Evolutionary conservation across 64 coral and sea anemone species (phyloP).

Genomic region (Acropora yongei): DNA sequence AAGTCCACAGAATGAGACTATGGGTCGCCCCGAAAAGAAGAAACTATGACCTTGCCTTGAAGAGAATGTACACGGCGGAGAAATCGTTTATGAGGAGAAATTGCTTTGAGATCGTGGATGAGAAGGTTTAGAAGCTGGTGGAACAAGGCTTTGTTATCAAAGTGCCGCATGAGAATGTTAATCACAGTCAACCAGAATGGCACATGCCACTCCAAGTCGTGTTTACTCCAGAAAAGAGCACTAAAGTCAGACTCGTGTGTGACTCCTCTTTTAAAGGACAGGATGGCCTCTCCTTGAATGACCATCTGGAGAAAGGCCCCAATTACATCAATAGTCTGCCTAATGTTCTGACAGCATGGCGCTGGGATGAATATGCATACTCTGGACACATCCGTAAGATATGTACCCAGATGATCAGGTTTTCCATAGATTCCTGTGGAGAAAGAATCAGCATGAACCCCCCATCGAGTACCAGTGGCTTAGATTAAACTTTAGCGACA

Average conservation of each 20-base stretch:
- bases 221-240: constrained; percentile 15
- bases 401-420: constrained; percentile 40
- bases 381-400: constrained; percentile 50
- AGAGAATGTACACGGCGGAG: constrained; percentile 46
- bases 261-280: constrained; percentile 26
- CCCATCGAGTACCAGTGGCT: constrained; percentile 57
- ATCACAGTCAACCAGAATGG: constrained; percentile 28
- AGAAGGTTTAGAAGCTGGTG: neutral
- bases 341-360: constrained; percentile 27
- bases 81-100: constrained; percentile 29
- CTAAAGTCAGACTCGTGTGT: constrained; percentile 34
- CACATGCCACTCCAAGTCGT: constrained; percentile 22
- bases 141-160: constrained; percentile 5
- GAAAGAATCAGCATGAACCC: constrained; percentile 3
- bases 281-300: constrained; percentile 28
- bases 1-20: too few species aligned
- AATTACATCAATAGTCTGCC: constrained; percentile 35
- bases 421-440: constrained; percentile 39
- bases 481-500: constrained; percentile 71
- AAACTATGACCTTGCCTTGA: constrained; percentile 66
- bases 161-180: constrained; percentile 10
- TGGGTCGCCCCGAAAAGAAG: neutral
- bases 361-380: constrained; percentile 35
- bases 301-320: constrained; percentile 41
- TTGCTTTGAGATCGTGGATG: constrained; percentile 34